Conservation (phyloP, 2,888 invertebrate species). For the Helicoverpa assulta region DNA sequence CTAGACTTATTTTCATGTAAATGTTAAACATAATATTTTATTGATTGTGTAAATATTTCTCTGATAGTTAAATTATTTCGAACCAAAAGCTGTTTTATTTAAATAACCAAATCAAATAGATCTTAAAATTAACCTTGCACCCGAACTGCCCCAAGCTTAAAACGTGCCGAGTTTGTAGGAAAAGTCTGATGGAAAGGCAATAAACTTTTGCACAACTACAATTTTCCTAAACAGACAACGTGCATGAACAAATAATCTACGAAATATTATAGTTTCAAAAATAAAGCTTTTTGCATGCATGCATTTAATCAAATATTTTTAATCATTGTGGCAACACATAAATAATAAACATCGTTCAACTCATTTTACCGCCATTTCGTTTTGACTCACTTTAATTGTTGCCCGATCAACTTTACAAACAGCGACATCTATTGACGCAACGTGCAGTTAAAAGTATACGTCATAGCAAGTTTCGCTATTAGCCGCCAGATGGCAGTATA, state of each 20-base stretch:
- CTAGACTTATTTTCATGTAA: constrained; percentile 34
- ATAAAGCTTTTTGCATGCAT: too few species aligned
- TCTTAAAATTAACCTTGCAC: not conserved
- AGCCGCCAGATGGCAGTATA: constrained; percentile 47
- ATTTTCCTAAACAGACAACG: too few species aligned
- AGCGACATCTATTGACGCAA: constrained; percentile 36
- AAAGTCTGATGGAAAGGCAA: too few species aligned
- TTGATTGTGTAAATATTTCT: constrained; percentile 53
- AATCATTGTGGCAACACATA: too few species aligned
- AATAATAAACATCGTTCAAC: too few species aligned
- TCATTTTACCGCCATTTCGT: not conserved
- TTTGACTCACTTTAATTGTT: too few species aligned
- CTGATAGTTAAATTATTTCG: constrained; percentile 50
- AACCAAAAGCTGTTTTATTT: constrained; percentile 30
- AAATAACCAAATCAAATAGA: not conserved
- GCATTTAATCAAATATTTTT: too few species aligned
- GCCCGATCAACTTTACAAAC: not conserved
- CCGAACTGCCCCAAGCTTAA: too few species aligned
- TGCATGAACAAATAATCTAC: too few species aligned
- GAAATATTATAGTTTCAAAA: too few species aligned
- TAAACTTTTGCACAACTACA: too few species aligned
- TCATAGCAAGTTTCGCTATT: constrained; percentile 27
- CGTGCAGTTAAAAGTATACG: not conserved
- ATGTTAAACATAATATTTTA: constrained; percentile 41
- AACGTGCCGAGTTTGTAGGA: too few species aligned